Evolutionary conservation across 2,113 vertebrate species (phyloP).

Genomic region (Odobenus rosmarus): DNA sequence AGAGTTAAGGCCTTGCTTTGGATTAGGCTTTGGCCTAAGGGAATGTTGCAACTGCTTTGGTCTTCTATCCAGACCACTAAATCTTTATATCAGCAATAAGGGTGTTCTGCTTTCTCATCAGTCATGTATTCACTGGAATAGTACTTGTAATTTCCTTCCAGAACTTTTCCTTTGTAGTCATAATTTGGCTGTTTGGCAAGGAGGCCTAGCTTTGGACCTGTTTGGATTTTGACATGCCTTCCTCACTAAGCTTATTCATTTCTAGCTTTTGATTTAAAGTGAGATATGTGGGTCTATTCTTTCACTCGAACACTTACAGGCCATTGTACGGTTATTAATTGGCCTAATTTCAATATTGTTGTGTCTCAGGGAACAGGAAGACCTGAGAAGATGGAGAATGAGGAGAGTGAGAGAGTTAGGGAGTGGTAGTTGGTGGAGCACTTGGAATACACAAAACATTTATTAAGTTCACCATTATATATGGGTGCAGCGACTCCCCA

Average conservation of each 20-base stretch:
- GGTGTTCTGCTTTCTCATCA: not conserved
- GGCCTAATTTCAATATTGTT: not conserved
- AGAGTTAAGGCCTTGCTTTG: not conserved
- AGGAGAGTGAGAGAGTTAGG: not conserved
- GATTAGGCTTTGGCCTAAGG: not conserved
- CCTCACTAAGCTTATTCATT: not conserved
- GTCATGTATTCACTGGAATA: not conserved
- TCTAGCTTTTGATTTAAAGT: not conserved
- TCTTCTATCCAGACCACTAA: not conserved
- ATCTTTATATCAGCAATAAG: not conserved
- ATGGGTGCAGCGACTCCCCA: not conserved
- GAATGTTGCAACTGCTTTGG: not conserved
- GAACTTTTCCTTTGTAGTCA: not conserved
- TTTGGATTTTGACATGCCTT: not conserved
- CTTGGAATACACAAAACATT: not conserved
- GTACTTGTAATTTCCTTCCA: not conserved
- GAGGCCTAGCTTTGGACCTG: not conserved
- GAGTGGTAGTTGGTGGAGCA: not conserved
- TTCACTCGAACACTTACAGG: not conserved
- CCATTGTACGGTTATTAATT: not conserved
- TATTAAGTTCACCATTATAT: not conserved
- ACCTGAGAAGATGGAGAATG: not conserved
- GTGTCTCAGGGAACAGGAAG: not conserved
- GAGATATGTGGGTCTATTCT: not conserved
- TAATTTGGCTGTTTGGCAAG: not conserved